phyloP scores from a whole-genome alignment of 2,888 invertebrate genomes.

The Lordiphosa andalusiaca region DNA sequence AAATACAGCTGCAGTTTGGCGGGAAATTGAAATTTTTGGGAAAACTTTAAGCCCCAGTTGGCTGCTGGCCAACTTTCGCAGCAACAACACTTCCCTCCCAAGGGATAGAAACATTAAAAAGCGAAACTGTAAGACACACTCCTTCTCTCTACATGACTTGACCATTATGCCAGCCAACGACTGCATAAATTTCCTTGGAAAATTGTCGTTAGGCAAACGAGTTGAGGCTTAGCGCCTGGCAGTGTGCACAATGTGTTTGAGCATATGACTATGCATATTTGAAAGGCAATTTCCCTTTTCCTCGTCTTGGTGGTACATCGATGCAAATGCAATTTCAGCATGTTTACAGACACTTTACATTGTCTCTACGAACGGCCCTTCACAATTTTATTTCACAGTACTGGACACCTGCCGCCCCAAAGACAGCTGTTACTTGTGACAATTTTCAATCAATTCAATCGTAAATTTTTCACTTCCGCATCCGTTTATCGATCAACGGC shows the following conservation, averaged over 20 bases:
- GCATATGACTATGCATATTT: slow-evolving; percentile 73
- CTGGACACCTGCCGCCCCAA: slow-evolving; percentile 7
- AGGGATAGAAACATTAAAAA: slow-evolving; percentile 51
- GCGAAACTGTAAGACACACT: slow-evolving; percentile 5
- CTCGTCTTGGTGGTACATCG: slow-evolving; percentile 31
- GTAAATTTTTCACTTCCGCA: slow-evolving; percentile 65
- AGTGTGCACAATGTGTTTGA: slow-evolving; percentile 45
- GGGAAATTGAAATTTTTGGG: slow-evolving; percentile 30
- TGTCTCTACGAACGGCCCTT: slow-evolving; percentile 1
- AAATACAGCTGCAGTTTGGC: slow-evolving; percentile 28
- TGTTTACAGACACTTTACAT: slow-evolving; percentile 50
- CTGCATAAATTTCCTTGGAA: slow-evolving; percentile 49
- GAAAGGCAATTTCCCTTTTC: slow-evolving; percentile 57
- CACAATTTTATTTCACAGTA: slow-evolving; percentile 7
- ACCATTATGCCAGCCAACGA: slow-evolving; percentile 43
- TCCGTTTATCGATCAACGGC: slow-evolving; percentile 55
- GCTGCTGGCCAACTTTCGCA: slow-evolving; percentile 10
- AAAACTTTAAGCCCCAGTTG: slow-evolving; percentile 16
- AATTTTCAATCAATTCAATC: slow-evolving; percentile 69
- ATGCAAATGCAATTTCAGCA: slow-evolving; percentile 69
- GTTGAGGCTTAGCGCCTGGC: slow-evolving; percentile 37
- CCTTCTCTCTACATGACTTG: slow-evolving; percentile 18
- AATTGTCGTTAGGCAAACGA: slow-evolving; percentile 23
- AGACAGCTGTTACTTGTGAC: slow-evolving; percentile 23
- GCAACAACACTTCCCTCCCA: slow-evolving; percentile 35